Base-by-base conservation (phyloP, 2,888 invertebrate genomes). In the Anagyrus pseudococci region DNA sequence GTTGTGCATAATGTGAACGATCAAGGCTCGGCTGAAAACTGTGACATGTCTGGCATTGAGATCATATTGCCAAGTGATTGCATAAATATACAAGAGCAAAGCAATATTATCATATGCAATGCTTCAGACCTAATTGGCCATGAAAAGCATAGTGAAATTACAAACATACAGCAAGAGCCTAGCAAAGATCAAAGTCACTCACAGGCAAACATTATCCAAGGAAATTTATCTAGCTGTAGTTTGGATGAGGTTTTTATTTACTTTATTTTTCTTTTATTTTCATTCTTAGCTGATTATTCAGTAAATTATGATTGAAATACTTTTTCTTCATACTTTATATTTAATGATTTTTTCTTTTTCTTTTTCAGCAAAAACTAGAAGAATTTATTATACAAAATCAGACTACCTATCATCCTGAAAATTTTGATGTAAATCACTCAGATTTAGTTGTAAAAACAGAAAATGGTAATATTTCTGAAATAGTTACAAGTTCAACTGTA, bases 31-130 rank as follows among this genome's bases (percentile, higher is more conserved):
- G 2, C 54, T 25, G 19, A 54, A 0, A 63, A 49, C 41, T 66
- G 62, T 49, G 63, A 56, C 55, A 52, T 64, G 1, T 19, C 58
- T 48, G 52, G 37, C n/a, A 44, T 64, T 19, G 64, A 58, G 43
- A 58, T 64, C 22, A 58, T 62, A 20, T 44, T 67, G 50, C 43
- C 64, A 22, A 64, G 56, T 56, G 54, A 66, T 60, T 66, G 52
- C 19, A 37, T 50, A 33, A 53, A 52, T 55, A 25, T 29, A 29
- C 62, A 66, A n/a, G 57, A 57, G 17, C 59, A 63, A 17, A 55
- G 46, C n/a, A 61, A 44, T 56, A n/a, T 22, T 41, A 44, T 53
- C 20, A 43, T 61, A 29, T 29, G 37, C 0, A 44, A 29, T 23
- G 60, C 23, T 49, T 19, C 47, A 10, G 63, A 63, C 46, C 48